Evolutionary conservation across 2,888 invertebrate genomes (phyloP).

Genomic region (Amphipyra berbera): DNA sequence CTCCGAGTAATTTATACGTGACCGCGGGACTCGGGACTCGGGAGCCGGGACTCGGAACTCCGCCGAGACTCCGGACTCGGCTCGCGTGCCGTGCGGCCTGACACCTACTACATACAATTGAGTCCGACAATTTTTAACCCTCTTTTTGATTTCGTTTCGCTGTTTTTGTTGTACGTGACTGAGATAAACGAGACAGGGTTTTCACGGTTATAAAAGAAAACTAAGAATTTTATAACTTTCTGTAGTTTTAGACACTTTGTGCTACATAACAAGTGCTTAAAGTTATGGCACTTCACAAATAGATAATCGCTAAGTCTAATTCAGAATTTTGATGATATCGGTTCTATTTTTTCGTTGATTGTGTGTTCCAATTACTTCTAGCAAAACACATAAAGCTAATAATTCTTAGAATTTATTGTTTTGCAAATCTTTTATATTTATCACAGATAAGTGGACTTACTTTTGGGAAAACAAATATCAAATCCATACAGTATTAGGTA

Average conservation of each 20-base stretch:
- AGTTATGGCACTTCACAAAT: no score
- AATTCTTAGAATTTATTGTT: no score
- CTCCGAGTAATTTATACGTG: constrained; percentile 88
- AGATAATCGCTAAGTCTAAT: no score
- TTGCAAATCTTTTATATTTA: no score
- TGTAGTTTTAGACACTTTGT: no score
- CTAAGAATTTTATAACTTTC: no score
- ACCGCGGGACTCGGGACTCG: constrained; percentile 70
- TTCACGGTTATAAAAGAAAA: constrained; percentile 3
- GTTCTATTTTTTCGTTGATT: no score
- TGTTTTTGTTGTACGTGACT: constrained; percentile 52
- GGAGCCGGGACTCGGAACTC: constrained; percentile 63
- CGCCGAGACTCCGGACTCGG: constrained; percentile 65
- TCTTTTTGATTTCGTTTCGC: constrained; percentile 62
- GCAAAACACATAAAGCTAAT: no score
- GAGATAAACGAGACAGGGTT: constrained; percentile 6
- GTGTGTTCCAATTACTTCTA: no score
- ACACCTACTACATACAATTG: constrained; percentile 68
- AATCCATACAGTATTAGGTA: constrained; percentile 4
- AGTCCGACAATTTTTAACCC: constrained; percentile 71
- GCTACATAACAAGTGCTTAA: no score
- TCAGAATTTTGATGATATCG: no score
- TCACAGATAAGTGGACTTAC: not conserved
- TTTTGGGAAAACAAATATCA: not conserved
- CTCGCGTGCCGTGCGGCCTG: constrained; percentile 76